Evolutionary conservation across 1,140 invertebrate genomes (phyloP).

Genomic region (Lasaia peninsularis): DNA sequence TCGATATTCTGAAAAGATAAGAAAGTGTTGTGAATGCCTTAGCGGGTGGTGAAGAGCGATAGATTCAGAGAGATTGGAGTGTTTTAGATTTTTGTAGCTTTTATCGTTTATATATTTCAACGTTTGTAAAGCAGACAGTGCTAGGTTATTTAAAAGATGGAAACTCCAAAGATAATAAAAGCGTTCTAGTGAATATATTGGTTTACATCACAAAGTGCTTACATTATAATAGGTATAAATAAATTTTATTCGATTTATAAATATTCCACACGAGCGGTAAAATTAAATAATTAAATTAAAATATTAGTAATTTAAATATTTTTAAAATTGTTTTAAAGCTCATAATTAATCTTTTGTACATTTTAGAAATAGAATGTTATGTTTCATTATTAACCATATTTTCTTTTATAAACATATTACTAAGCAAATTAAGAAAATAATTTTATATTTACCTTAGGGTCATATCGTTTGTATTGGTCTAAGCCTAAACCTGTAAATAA

Average conservation of each 20-base stretch:
- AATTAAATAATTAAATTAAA: no score
- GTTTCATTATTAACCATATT: no score
- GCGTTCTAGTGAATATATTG: not conserved
- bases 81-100: not conserved
- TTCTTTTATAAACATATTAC: not conserved
- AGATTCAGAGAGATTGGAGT: not conserved
- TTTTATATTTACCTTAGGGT: constrained; percentile 89
- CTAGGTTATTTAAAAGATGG: not conserved
- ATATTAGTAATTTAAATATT: no score
- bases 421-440: constrained; percentile 11
- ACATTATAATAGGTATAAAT: not conserved
- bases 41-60: constrained; percentile 9
- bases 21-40: constrained; percentile 56
- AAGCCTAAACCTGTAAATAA: constrained; percentile 90
- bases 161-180: not conserved
- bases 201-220: not conserved
- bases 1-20: constrained; percentile 75
- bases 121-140: not conserved
- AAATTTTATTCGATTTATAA: no score
- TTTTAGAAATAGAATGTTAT: not conserved
- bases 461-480: constrained; percentile 96
- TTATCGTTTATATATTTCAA: not conserved
- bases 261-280: no score
- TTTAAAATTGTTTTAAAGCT: no score
- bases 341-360: not conserved